Base-by-base conservation (phyloP, 2,113 vertebrate species). In the Elephas maximus region DNA sequence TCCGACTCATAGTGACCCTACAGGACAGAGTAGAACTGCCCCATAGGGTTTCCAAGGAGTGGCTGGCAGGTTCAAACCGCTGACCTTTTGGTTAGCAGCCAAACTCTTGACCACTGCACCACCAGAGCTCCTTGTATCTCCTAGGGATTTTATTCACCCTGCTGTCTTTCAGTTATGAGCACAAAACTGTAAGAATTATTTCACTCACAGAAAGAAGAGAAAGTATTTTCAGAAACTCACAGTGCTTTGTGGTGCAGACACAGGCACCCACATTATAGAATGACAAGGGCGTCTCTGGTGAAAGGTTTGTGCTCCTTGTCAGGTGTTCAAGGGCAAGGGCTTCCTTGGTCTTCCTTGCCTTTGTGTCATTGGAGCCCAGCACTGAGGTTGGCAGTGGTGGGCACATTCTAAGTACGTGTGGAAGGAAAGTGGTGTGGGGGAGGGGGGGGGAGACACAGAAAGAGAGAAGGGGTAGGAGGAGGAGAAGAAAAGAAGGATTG, bases 211-310 rank as follows among this genome's bases (percentile, higher is more conserved):
- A 17, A 30, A 41, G 41, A 90, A 65, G 62, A 79, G 76, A 92
- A 85, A 45, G 51, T 51, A 1, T 67, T 77, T 57, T 53, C 57
- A 76, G 21, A 86, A n/a, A 63, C 17, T 11, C 11, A 23, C 2
- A 18, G 45, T 23, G 3, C 20, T 0, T 33, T 4, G 62, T 18
- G 23, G 0, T 48, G 4, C 77, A 79, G 65, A 45, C 4, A 48
- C 60, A 9, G 3, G 30, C 4, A 33, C 1, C 10, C 4, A 0
- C n/a, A 8, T 4, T 0, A 0, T 1, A 20, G 14, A 82, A 18
- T 1, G 33, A 18, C 45, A 33, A 7, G 53, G 30, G 23, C 0
- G 0, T 33, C 10, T 17, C 9, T 57, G 2, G 5, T 0, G 69
- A 53, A 8, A 0, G 0, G 33, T 15, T 63, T 78, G 12, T 24